Percentiles rank a stretch among this genome's conserved stretches.
Conservation (phyloP, 1,140 invertebrate species). For the Drosophila arawakana region DNA sequence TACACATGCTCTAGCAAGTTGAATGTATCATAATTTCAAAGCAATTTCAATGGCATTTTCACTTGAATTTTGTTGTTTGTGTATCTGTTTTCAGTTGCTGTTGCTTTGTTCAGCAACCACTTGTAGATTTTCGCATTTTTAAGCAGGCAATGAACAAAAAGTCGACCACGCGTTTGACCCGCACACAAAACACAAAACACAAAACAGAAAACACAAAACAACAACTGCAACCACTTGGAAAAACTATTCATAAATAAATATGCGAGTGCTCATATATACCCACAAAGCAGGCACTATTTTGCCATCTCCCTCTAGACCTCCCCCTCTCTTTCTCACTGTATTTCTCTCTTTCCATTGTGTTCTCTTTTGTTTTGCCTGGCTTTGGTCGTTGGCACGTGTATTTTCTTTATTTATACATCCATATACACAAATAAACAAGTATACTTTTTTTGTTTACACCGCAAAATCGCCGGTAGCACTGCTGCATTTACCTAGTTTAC, state of each 20-base stretch:
- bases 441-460: conserved; percentile 46
- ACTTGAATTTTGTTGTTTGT: conserved; percentile 37
- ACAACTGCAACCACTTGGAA: conserved; percentile 31
- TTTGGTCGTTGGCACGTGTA: conserved; percentile 62
- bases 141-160: conserved; percentile 54
- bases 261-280: conserved; percentile 22
- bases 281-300: conserved; percentile 50
- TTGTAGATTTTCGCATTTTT: conserved; percentile 77
- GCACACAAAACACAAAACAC: conserved; percentile 25
- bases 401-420: conserved; percentile 30
- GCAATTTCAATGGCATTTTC: conserved; percentile 65
- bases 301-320: conserved; percentile 4
- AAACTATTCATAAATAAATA: conserved; percentile 81
- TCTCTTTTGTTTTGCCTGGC: conserved; percentile 70
- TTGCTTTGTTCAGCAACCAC: conserved; percentile 51
- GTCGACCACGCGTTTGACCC: conserved; percentile 71
- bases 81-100: conserved; percentile 5
- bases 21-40: conserved; percentile 25
- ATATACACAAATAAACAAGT: conserved; percentile 15
- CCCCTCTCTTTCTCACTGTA: conserved; percentile 33
- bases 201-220: conserved; percentile 14
- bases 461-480: conserved; percentile 26
- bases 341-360: conserved; percentile 14
- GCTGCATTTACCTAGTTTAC: conserved; percentile 36
- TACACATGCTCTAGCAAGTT: not conserved